Evolutionary conservation across 23 tunicate species (phyloP).

Genomic region (Pegea sp.): DNA sequence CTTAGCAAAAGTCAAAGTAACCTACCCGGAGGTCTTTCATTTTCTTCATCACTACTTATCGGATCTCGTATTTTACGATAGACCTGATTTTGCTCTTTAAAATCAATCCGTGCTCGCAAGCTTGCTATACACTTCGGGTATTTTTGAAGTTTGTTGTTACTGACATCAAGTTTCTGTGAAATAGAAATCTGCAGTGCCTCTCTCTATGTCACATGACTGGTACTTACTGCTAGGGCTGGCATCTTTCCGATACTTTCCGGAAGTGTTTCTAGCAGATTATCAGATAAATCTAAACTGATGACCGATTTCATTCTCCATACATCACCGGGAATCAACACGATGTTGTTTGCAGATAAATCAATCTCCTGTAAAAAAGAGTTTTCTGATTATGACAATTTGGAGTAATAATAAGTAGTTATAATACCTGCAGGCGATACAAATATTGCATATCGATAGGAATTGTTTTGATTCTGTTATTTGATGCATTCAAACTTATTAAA

Average conservation of each 20-base stretch:
- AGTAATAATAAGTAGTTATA: too few relatives aligned
- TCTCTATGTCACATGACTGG: neutral
- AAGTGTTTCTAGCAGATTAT: constrained; percentile 43
- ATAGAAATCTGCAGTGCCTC: neutral
- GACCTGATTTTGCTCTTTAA: constrained; percentile 27
- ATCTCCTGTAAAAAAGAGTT: constrained; percentile 43
- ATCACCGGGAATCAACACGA: constrained; percentile 55
- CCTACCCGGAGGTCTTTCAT: too few relatives aligned
- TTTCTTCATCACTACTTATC: neutral
- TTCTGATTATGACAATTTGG: too few relatives aligned
- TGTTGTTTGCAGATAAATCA: constrained; percentile 38
- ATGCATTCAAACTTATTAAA: constrained; percentile 31
- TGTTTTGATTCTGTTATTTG: constrained; percentile 49
- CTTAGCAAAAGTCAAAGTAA: too few relatives aligned
- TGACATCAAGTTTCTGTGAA: constrained; percentile 34
- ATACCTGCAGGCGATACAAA: constrained; percentile 71
- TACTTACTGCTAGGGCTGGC: constrained; percentile 29
- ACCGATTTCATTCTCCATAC: constrained; percentile 77
- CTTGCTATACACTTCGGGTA: constrained; percentile 72
- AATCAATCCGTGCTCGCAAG: constrained; percentile 27
- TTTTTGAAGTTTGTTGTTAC: constrained; percentile 40
- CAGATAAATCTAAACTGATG: constrained; percentile 21
- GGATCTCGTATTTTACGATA: constrained; percentile 20
- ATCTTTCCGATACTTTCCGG: constrained; percentile 72
- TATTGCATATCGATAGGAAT: constrained; percentile 78